Evolutionary conservation across 2,113 vertebrate genomes (phyloP), one percentile per base, ranked within the genome.

Genomic region (Apaloderma vittatum): DNA sequence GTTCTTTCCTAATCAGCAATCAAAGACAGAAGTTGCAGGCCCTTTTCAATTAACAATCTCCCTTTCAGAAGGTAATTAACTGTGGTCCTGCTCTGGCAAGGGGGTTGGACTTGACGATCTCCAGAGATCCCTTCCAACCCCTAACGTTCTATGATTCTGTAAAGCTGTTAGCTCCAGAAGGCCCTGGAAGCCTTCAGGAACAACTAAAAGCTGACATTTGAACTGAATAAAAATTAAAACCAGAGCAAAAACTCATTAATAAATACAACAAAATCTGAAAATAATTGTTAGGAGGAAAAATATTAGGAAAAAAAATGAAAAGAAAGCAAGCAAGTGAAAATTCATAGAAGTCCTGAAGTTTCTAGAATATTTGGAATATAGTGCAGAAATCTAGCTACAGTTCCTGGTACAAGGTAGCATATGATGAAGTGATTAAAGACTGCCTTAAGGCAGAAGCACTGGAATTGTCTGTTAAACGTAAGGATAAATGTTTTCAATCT

Each of bases 231-330:
- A 7, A 81, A 71, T 32, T 21, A 59, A 91, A 89, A 46, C 6
- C 22, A 59, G 32, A 37, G 8, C 2, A 72, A 67, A 85, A 83
- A 2, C 4, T 37, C 75, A 61, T 68, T 40, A 52, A 72, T 63
- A 80, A 70, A 27, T 59, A 14, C 5, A 45, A 5, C 3, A 61
- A 58, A 75, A 63, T 16, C 21, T 82, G 16, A 15, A 84, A 70
- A 30, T 57, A 57, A 23, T 27, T 46, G 1, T 55, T 67, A 10
- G 8, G 1, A 5, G 1, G 8, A 1, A n/a, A 52, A 24, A 27
- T 40, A 7, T 7, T 40, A n/a, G 14, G 2, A 3, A 10, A 45
- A 12, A 40, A 20, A 6, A 12, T 48, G 19, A 37, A 72, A 76
- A 29, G 30, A 62, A 74, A 57, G 17, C 2, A 78, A 85, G 13